Evolutionary conservation across 1,140 invertebrate genomes (phyloP), one percentile per base, ranked within the genome.

Genomic region (Diorhabda sublineata): DNA sequence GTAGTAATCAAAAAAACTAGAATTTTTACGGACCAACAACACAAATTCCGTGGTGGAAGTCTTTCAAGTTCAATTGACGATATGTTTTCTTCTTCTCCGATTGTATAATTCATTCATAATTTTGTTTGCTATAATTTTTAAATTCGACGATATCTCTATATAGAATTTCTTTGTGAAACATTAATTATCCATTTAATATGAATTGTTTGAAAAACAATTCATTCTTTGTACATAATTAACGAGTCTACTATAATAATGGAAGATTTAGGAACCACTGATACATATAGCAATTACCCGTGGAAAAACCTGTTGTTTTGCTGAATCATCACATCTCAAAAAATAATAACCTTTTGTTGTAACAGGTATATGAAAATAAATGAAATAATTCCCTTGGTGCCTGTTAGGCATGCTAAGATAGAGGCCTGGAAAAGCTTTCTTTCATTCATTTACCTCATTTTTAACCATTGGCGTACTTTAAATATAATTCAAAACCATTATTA

Each of bases 281-380:
- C 6, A 52, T 52, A 52, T 3, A 52, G 47, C 47, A 52, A 52
- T 52, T 52, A 52, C 47, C 47, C 6, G 47, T 8, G 47, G n/a
- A 52, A 52, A 6, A 52, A 52, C 47, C 47, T 52, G 47, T 52
- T 52, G 47, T 52, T 52, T 52, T 52, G 47, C 47, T 52, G 47
- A 52, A 52, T 52, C 47, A 52, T 44, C 43, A 44, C 52, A 65
- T 44, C 64, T 65, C 47, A 42, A 65, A 58, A 65, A 65, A 65
- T 65, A 65, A 57, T 65, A 65, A 47, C 64, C 64, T 56, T 65
- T 65, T 47, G 56, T 45, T 52, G 64, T 65, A 44, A 47, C 64
- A 57, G 64, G 64, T 65, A 65, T 65, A 65, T 65, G 45, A 65
- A 65, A 65, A 65, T 65, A 65, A 65, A 65, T 65, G 64, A 65